These are phyloP conservation scores for Chrysemys picta DNA, from an alignment of 2,113 vertebrate species.

Conservation along the genomic window DNA sequence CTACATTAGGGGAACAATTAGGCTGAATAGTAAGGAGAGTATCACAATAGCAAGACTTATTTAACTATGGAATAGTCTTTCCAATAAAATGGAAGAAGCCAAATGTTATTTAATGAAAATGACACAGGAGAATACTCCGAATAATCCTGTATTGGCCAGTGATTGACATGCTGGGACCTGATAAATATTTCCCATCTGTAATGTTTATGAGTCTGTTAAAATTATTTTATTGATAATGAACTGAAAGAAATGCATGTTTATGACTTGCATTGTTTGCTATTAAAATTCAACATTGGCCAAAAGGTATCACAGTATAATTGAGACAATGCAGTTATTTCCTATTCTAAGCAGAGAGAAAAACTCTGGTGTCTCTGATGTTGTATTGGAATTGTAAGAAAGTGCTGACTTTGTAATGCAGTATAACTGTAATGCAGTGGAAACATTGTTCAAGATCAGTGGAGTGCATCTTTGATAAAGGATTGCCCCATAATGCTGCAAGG, in stretches of 20 bases:
- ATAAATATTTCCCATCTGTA: background rate
- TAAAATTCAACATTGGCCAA: background rate
- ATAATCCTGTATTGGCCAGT: background rate
- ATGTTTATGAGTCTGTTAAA: background rate
- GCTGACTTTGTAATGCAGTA: conserved; percentile 8
- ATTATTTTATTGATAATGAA: background rate
- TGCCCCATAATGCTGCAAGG: background rate
- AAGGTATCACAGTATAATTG: background rate
- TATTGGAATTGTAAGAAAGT: background rate
- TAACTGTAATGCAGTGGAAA: conserved; percentile 20
- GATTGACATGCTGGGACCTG: background rate
- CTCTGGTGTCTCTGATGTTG: background rate
- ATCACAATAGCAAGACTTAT: background rate
- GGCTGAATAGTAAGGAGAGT: conserved; percentile 26
- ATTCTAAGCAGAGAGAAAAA: background rate
- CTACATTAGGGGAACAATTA: conserved; percentile 10
- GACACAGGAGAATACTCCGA: background rate
- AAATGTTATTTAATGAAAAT: background rate
- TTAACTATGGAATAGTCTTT: background rate
- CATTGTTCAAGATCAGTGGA: conserved; percentile 11
- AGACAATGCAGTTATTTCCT: background rate
- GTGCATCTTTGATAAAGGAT: conserved; percentile 31
- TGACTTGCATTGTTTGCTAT: background rate
- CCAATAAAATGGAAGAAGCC: background rate
- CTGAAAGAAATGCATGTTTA: background rate